Conservation (phyloP, 1,140 invertebrate genomes). For the Berghia stephanieae region DNA sequence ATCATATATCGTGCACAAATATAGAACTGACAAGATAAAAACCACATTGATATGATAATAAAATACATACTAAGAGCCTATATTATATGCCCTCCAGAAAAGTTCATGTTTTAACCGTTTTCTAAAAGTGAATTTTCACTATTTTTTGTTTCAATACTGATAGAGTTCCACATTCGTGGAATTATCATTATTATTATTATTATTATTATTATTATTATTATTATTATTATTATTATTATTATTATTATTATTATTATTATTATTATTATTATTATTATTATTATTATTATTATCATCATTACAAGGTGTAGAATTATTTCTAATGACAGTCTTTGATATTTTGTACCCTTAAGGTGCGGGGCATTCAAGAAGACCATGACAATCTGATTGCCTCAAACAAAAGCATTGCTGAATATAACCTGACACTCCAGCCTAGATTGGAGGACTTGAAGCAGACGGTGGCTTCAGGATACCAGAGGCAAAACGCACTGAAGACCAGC, state of each 20-base stretch:
- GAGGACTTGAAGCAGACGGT: constrained; percentile 74
- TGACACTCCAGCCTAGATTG: constrained; percentile 83
- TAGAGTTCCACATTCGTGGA: no score
- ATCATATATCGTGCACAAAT: no score
- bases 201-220: background rate
- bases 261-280: background rate
- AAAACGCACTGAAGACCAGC: constrained; percentile 40
- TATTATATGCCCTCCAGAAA: no score
- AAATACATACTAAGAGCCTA: no score
- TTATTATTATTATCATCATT: background rate
- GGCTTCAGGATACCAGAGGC: constrained; percentile 74
- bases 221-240: background rate
- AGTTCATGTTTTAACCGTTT: no score
- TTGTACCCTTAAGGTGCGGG: constrained; percentile 18
- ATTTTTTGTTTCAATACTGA: no score
- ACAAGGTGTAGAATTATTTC: background rate
- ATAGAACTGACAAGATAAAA: no score
- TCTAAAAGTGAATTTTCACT: no score
- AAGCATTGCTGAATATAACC: constrained; percentile 85
- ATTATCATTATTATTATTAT: background rate
- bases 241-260: constrained; percentile 9
- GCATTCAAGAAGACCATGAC: constrained; percentile 75
- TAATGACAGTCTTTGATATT: no score
- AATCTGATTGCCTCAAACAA: constrained; percentile 85
- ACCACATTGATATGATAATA: no score